Conservation (phyloP, 2,113 vertebrate genomes). For the Bathybates hornii region DNA sequence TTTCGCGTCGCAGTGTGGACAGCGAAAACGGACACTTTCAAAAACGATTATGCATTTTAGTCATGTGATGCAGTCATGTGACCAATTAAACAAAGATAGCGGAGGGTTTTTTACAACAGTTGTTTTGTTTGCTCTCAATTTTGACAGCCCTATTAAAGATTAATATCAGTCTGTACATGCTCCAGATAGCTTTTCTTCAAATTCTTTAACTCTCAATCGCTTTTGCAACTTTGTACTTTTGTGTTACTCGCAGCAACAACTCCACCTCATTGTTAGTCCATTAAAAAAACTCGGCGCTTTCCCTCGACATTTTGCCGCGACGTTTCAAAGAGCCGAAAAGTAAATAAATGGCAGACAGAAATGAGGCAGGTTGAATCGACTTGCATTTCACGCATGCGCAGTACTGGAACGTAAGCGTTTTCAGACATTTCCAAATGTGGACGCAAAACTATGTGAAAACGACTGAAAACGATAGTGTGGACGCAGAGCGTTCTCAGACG, state of each 20-base stretch:
- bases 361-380: neutral
- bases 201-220: neutral
- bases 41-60: too few species aligned
- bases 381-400: neutral
- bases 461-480: neutral
- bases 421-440: neutral
- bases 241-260: neutral
- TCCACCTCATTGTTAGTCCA: neutral
- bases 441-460: neutral
- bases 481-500: neutral
- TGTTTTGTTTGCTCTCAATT: neutral
- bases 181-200: neutral
- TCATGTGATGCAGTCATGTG: neutral
- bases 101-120: neutral
- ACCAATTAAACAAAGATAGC: rapidly evolving
- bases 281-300: neutral
- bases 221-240: neutral
- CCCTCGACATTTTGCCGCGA: neutral
- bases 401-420: neutral
- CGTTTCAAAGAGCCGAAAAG: neutral
- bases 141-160: neutral
- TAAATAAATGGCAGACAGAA: neutral
- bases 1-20: neutral
- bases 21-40: too few species aligned
- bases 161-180: neutral